phyloP scores from a whole-genome alignment of 2,888 invertebrate species.

The Thysanoteuthis rhombus region DNA sequence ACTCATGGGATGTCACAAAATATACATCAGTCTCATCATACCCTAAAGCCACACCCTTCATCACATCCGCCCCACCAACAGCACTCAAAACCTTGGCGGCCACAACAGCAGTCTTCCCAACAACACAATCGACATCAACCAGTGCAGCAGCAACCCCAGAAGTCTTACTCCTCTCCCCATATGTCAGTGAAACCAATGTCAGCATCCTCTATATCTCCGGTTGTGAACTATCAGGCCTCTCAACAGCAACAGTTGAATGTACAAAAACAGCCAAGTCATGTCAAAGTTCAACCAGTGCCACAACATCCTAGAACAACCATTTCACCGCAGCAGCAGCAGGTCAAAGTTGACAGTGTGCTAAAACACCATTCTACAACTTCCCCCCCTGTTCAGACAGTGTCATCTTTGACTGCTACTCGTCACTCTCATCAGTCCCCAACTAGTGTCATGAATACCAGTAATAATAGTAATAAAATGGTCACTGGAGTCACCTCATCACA shows the following conservation, averaged over 20 bases:
- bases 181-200: not conserved
- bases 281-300: not conserved
- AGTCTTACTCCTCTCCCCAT: conserved; percentile 18
- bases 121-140: not conserved
- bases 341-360: not conserved
- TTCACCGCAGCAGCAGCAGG: not conserved
- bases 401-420: not conserved
- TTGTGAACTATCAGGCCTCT: conserved; percentile 22
- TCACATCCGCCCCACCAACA: not conserved
- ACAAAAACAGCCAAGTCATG: not conserved
- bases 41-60: not conserved
- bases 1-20: conserved; percentile 22
- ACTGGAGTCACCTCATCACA: not conserved
- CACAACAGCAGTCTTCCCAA: conserved; percentile 20
- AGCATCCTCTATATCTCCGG: conserved; percentile 1
- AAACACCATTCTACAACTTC: conserved; percentile 13
- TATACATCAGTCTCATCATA: not conserved
- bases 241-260: conserved; percentile 22
- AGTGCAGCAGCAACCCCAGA: not conserved
- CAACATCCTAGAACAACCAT: conserved; percentile 22
- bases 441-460: not conserved
- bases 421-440: conserved; percentile 2
- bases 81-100: not conserved
- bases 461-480: not conserved
- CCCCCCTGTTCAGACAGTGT: not conserved